Conservation (phyloP, 2,888 invertebrate species). For the Apodemia mormo region DNA sequence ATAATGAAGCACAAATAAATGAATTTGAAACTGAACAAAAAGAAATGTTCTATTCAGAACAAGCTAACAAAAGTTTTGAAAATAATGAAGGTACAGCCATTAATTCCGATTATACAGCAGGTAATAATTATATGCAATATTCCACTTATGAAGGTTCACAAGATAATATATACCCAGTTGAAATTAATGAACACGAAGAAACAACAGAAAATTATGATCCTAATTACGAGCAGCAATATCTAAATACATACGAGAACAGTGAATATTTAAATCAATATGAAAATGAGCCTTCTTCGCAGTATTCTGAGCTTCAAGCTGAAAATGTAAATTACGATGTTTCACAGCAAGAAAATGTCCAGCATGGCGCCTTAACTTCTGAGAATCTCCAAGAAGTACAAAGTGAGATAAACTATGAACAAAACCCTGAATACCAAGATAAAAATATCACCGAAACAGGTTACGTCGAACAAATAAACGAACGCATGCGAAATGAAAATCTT, state of each 20-base stretch:
- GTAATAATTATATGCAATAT: slow-evolving; percentile 47
- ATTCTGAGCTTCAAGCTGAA: slow-evolving; percentile 25
- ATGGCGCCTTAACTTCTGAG: slow-evolving; percentile 23
- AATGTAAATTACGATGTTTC: slow-evolving; percentile 27
- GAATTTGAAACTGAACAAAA: slow-evolving; percentile 57
- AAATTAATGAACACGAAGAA: slow-evolving; percentile 57
- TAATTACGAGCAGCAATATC: slow-evolving; percentile 61
- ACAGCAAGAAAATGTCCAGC: slow-evolving; percentile 26
- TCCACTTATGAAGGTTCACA: slow-evolving; percentile 53
- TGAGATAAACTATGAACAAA: slow-evolving; percentile 27
- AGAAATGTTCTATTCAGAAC: slow-evolving; percentile 60
- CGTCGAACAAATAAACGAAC: slow-evolving; percentile 32
- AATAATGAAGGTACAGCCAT: slow-evolving; percentile 42
- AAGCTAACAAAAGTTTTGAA: slow-evolving; percentile 41
- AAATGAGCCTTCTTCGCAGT: slow-evolving; percentile 28
- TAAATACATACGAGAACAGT: slow-evolving; percentile 31
- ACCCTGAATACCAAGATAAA: slow-evolving; percentile 20
- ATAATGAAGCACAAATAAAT: slow-evolving; percentile 45
- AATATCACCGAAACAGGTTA: slow-evolving; percentile 33
- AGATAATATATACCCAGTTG: slow-evolving; percentile 46
- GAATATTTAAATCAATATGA: slow-evolving; percentile 25
- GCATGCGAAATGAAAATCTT: slow-evolving; percentile 25
- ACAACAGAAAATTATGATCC: slow-evolving; percentile 57
- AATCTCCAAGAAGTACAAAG: slow-evolving; percentile 32
- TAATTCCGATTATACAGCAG: slow-evolving; percentile 32